Evolutionary conservation across 2,888 invertebrate species (phyloP).

Genomic region (Papilio elwesi): DNA sequence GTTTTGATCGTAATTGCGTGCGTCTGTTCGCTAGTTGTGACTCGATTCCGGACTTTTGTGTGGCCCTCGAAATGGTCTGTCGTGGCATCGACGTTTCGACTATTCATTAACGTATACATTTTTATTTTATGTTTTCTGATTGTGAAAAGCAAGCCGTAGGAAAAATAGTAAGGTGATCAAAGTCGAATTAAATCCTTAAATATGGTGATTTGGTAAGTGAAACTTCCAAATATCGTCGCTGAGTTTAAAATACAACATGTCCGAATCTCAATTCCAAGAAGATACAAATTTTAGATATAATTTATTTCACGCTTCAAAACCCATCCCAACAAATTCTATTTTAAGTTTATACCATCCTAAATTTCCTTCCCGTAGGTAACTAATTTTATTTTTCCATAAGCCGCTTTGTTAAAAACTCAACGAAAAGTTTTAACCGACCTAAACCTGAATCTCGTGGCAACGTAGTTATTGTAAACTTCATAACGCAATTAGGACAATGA

Average conservation of each 20-base stretch:
- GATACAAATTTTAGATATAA: no score
- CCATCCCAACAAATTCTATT: not conserved
- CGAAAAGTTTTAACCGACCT: conserved; percentile 40
- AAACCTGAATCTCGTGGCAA: conserved; percentile 38
- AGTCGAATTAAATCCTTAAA: no score
- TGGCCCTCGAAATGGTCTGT: conserved; percentile 13
- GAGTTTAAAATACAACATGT: no score
- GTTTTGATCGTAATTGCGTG: conserved; percentile 27
- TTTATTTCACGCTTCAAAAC: not conserved
- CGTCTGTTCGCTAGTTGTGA: conserved; percentile 27
- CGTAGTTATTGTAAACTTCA: conserved; percentile 42
- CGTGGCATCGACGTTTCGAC: not conserved
- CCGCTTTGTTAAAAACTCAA: conserved; percentile 36
- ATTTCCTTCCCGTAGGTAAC: not conserved
- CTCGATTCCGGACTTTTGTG: conserved; percentile 8
- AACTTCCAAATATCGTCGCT: no score
- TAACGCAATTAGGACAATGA: conserved; percentile 43
- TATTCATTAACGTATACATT: not conserved
- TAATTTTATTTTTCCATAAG: conserved; percentile 30
- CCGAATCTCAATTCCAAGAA: no score
- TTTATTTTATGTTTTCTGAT: not conserved
- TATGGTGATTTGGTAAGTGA: no score
- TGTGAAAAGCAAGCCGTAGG: no score
- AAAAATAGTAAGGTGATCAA: no score
- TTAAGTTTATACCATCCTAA: not conserved